These are phyloP conservation scores for Anarrhichthys ocellatus DNA, from an alignment of 2,113 vertebrate genomes.

Conservation along the genomic window DNA sequence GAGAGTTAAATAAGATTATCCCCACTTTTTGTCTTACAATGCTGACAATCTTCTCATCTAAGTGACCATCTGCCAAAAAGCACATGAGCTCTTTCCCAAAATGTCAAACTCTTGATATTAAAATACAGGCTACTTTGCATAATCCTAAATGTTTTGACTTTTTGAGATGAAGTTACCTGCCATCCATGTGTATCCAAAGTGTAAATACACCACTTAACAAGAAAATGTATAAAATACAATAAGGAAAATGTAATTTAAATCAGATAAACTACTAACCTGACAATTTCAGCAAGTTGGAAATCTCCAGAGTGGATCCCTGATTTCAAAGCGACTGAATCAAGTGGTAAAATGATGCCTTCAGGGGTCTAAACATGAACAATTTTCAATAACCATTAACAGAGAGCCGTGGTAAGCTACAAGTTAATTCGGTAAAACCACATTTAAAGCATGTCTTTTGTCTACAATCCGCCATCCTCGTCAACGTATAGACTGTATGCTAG, in stretches of 20 bases:
- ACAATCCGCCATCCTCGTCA: background rate
- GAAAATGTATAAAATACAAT: background rate
- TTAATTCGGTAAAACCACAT: background rate
- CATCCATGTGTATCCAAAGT: background rate
- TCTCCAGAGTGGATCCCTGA: constrained; percentile 61
- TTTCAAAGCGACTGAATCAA: constrained; percentile 39
- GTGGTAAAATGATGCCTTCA: constrained; percentile 62
- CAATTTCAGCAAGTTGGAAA: constrained; percentile 68
- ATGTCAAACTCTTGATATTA: background rate
- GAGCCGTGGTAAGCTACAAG: background rate
- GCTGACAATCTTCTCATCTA: too few species aligned
- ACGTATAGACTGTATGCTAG: background rate
- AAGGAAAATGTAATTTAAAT: background rate
- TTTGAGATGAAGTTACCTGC: background rate
- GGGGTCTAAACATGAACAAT: constrained; percentile 72
- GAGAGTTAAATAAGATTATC: background rate
- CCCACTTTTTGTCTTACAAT: background rate
- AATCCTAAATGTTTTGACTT: background rate
- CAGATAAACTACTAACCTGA: constrained; percentile 60
- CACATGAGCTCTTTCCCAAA: too few species aligned
- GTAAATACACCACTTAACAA: background rate
- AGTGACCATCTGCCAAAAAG: too few species aligned
- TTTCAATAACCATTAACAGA: background rate
- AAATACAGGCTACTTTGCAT: background rate
- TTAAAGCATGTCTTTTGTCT: background rate